Evolutionary conservation across 2,888 invertebrate species (phyloP), one percentile per base, ranked within the genome.

Genomic region (Aelia acuminata): DNA sequence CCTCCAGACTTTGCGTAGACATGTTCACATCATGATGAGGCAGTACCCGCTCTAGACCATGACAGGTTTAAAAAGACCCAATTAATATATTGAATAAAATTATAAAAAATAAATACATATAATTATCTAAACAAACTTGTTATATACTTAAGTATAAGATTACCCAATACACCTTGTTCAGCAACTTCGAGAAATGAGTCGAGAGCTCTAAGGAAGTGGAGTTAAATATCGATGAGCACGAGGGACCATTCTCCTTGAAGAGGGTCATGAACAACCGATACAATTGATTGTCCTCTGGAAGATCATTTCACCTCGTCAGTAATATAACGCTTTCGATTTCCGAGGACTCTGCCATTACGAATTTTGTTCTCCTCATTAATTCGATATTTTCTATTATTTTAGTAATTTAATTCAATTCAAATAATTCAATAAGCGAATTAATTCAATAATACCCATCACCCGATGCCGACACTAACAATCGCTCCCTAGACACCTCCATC

Each of bases 21-120:
- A 57, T 57, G 26, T 57, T 57, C 57, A 26, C 57, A 26, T 57
- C 57, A 3, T 57, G 15, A 53, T n/a, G n/a, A 15, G 4, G 10
- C 11, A 13, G 15, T 26, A 31, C 0, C 26, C 4, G 43, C 43
- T 43, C 43, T 7, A 43, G 7, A 15, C 26, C 3, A 26, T 26
- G 26, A 20, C 3, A n/a, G n/a, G n/a, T 13, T 13, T 3, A 0
- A 57, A 57, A 13, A 26, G 2, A 13, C 26, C 11, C 13, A 3
- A 13, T 0, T 57, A 0, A 7, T 0, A 53, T n/a, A n/a, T 10
- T 20, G 11, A n/a, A n/a, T 10, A n/a, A n/a, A n/a, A 8, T 1
- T 20, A 20, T n/a, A 53, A 53, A n/a, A 1, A n/a, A 53, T 0
- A 53, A 10, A 53, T n/a, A 8, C n/a, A n/a, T 10, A n/a, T 8